Base-by-base conservation (phyloP, 2,888 invertebrate species). In the Lithophane leautieri region DNA sequence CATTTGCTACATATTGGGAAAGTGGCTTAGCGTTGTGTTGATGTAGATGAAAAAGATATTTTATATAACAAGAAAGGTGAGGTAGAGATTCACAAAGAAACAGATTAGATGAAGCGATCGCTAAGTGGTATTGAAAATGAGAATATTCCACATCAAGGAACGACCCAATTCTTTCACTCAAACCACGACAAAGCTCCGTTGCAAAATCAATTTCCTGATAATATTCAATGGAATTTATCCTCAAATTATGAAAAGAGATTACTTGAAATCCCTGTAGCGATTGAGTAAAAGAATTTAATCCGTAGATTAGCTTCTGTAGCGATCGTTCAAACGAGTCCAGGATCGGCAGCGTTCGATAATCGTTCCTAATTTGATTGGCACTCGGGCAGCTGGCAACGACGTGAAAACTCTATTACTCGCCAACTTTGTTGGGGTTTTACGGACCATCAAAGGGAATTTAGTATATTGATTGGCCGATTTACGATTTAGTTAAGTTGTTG, bases 291-390 rank as follows among this genome's bases (percentile, higher is more conserved):
- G 91, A 93, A 92, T 93, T 92, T 91, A 94, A 94, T 93, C 93
- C 93, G 73, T 89, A 89, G 90, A 95, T 95, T 93, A 92, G 91
- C 90, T 88, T 76, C 78, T 78, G 83, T 80, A 89, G 85, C 87
- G 90, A 92, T 93, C 92, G 91, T 85, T 91, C 90, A 88, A 90
- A 91, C 83, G 91, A 90, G 89, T 89, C 88, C 89, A 89, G 91
- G 91, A 90, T 91, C 91, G 90, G 88, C 88, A 82, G 86, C 89
- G 89, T 78, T 91, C 91, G 91, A 93, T 94, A 94, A 95, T 94
- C 93, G 92, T 83, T 89, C 91, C 92, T 95, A 95, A 96, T 95
- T 95, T 95, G 96, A 95, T 95, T 94, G 95, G 93, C 93, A 93
- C 90, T 89, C 89, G 90, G 91, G 90, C 95, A 95, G 93, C 94